Percentiles rank a stretch among this genome's conserved stretches.
Conservation (phyloP, 2,888 invertebrate species). For the Tineola bisselliella region DNA sequence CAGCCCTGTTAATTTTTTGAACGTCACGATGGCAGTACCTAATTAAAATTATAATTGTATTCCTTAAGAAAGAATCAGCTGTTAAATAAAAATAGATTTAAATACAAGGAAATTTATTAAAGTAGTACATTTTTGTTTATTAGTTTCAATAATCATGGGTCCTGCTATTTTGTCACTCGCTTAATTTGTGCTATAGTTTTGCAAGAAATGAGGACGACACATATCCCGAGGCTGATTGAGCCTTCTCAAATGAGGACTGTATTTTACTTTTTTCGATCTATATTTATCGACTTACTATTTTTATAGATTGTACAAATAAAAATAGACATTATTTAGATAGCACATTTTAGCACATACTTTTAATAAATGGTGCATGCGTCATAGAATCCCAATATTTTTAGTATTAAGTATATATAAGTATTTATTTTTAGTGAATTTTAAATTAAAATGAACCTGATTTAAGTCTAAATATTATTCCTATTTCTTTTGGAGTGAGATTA, state of each 20-base stretch:
- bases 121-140: too few relatives aligned
- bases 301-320: too few relatives aligned
- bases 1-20: conserved; percentile 2
- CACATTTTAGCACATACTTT: too few relatives aligned
- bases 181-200: conserved; percentile 4
- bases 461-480: too few relatives aligned
- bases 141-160: neutral
- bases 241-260: neutral
- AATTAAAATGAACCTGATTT: too few relatives aligned
- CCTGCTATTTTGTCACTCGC: neutral
- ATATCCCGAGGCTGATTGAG: conserved; percentile 9
- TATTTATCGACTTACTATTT: neutral
- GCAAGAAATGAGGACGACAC: conserved; percentile 14
- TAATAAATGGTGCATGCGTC: too few relatives aligned
- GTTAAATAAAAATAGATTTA: neutral
- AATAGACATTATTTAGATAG: too few relatives aligned
- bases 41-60: neutral
- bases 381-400: too few relatives aligned
- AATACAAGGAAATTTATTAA: too few relatives aligned
- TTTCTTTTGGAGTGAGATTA: too few relatives aligned
- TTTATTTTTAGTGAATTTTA: too few relatives aligned
- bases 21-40: neutral
- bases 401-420: too few relatives aligned
- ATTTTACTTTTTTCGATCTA: neutral
- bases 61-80: neutral